These are phyloP conservation scores for Pelochelys cantorii DNA, from an alignment of 2,797 vertebrate genomes.

Conservation along the genomic window DNA sequence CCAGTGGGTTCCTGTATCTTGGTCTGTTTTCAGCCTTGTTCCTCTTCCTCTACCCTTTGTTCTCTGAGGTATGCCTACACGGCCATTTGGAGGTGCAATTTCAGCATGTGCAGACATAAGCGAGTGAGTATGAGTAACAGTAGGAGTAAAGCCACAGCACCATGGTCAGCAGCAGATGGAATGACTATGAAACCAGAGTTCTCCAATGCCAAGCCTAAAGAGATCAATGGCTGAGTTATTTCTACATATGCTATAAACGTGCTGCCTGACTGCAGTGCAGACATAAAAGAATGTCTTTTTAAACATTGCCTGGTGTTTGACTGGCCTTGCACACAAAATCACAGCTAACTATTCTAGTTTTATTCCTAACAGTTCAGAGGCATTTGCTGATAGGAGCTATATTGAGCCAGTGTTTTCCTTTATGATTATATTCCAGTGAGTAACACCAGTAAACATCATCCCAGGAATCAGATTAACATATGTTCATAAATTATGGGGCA, in stretches of 20 bases:
- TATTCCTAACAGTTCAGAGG: background rate
- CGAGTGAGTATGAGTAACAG: background rate
- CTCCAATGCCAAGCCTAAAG: background rate
- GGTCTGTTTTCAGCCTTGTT: too few relatives aligned
- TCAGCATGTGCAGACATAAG: background rate
- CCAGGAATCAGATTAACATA: background rate
- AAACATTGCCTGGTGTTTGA: background rate
- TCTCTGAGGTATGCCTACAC: background rate
- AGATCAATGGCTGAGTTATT: background rate
- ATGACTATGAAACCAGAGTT: background rate
- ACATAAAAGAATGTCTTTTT: background rate
- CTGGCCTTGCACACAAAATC: too few relatives aligned
- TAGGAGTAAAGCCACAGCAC: background rate
- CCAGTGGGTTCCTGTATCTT: background rate
- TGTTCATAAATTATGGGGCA: background rate
- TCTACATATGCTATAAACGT: background rate
- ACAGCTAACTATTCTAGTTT: rapidly evolving
- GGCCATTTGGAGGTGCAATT: background rate
- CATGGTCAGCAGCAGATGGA: background rate
- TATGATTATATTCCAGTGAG: background rate
- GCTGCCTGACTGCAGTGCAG: background rate
- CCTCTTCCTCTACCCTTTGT: background rate
- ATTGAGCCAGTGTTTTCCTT: background rate
- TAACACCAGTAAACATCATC: background rate
- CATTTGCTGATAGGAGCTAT: background rate